Evolutionary conservation across 2,113 vertebrate species (phyloP), one percentile per base, ranked within the genome.

Genomic region (Echinops telfairi): DNA sequence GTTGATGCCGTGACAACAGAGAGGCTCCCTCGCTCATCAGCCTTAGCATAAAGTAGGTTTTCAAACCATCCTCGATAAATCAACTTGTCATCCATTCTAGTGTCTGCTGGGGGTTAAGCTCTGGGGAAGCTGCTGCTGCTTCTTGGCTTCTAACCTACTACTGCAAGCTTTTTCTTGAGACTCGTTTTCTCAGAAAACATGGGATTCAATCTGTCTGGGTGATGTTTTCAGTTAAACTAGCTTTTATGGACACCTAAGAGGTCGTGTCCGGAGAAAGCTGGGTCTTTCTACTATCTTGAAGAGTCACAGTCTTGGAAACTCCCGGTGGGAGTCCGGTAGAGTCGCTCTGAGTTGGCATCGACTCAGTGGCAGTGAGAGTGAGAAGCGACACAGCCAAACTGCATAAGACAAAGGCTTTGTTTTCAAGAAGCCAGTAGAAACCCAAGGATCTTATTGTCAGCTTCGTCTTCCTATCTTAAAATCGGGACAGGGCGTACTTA

Each of bases 161-260:
- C 3, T 79, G 17, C 31, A 89, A 84, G 25, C 3, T 84, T 87
- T 83, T 80, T 57, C 47, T 80, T 60, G 76, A 64, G 53, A 53
- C 17, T 58, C 86, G 86, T 86, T 68, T 85, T 88, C 75, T 29
- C 38, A 40, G 70, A 93, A 62, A 91, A 36, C 58, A 89, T 25
- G 15, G 9, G 40, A 31, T 22, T 66, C 70, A 57, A 25, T 86
- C 43, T 85, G 43, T 83, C 33, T 73, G 83, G 70, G 17, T 29
- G 62, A 84, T 47, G 17, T 31, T 83, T 92, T 91, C 43, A 77
- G 57, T 89, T 88, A 94, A 71, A 82, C 64, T 82, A 83, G 77
- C 53, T 40, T 60, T 62, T 81, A 70, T 47, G 64, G 78, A 12
- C 62, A 43, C 31, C 12, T 38, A n/a, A 47, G 11, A 68, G 22